Evolutionary conservation across 1,140 invertebrate genomes (phyloP), one percentile per base, ranked within the genome.

Genomic region (Pectinophora gossypiella): DNA sequence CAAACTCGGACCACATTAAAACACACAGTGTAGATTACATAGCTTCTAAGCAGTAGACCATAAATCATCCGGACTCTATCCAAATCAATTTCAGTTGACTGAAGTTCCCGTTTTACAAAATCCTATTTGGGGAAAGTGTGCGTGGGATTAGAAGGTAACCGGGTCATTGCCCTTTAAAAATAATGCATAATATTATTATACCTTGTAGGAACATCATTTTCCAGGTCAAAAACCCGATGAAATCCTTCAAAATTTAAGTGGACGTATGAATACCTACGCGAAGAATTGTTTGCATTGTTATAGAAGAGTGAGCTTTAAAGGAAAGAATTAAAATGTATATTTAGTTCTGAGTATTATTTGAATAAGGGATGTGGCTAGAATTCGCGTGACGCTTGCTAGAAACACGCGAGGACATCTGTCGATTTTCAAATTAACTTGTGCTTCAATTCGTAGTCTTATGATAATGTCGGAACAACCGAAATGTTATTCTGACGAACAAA

Each of bases 341-440:
- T n/a, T n/a, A n/a, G n/a, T n/a, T n/a, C n/a, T n/a, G n/a, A n/a
- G n/a, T n/a, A n/a, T n/a, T n/a, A n/a, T n/a, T n/a, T n/a, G n/a
- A n/a, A n/a, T n/a, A n/a, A n/a, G n/a, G n/a, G n/a, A n/a, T n/a
- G 7, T 40, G 10, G 54, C 57, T 55, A 64, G 51, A 55, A 66
- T 40, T 68, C 56, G 73, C 71, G 68, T 72, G 76, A 60, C 68
- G 49, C 67, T 53, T 22, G 54, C 19, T 20, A 44, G 59, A 9
- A 40, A 15, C 74, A 75, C 61, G 70, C 71, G 45, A 57, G 23
- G 46, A 77, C 61, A 66, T 45, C 59, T 64, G 52, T 54, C 59
- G 72, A 76, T 76, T 78, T 45, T 18, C 22, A 72, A 72, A 76
- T 73, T 59, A 71, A 61, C 55, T 56, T 56, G 49, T 52, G 56